Base-by-base conservation (phyloP, 2,888 invertebrate species). In the Acrobasis consociella region DNA sequence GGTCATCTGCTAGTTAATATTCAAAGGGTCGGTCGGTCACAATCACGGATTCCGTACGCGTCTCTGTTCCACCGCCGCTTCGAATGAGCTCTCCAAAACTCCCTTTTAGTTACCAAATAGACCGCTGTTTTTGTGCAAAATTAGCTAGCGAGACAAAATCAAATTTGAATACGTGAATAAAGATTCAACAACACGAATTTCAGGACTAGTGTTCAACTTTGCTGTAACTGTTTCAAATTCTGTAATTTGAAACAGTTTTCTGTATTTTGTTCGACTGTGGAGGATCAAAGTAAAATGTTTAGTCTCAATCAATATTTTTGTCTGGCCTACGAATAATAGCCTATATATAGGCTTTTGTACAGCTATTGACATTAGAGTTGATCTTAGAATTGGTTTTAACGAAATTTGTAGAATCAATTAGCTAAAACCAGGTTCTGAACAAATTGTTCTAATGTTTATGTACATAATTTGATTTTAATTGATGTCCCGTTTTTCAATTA, bases 1-100 rank as follows among this genome's bases (percentile, higher is more conserved):
- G 88, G 86, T 88, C 89, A 86, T 85, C 86, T 82, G 81, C 81
- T 87, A 85, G 86, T 91, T 91, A 91, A 90, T 90, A 91, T 91
- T 91, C 89, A 91, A 85, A 87, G 86, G 87, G 86, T 83, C 85
- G 78, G 31, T 31, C 31, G 31, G 31, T 31, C 80, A 82, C 82
- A 82, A 88, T 91, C 87, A 84, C 76, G 80, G 81, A 91, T 90
- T 88, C 91, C 80, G 78, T 73, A 71, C 85, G 85, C 86, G 89
- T 89, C 80, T 79, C 81, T 74, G 73, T 78, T 81, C 78, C 80
- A 78, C 75, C 71, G 71, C 72, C 71, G 74, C 67, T 70, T 67
- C 72, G 67, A 75, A 74, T 76, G 80, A 80, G 71, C 76, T 77
- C 76, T 72, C 75, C 75, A 71, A 80, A 76, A 73, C 74, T 78